Conservation (phyloP, 2,888 invertebrate species). For the Parnassius orleans region DNA sequence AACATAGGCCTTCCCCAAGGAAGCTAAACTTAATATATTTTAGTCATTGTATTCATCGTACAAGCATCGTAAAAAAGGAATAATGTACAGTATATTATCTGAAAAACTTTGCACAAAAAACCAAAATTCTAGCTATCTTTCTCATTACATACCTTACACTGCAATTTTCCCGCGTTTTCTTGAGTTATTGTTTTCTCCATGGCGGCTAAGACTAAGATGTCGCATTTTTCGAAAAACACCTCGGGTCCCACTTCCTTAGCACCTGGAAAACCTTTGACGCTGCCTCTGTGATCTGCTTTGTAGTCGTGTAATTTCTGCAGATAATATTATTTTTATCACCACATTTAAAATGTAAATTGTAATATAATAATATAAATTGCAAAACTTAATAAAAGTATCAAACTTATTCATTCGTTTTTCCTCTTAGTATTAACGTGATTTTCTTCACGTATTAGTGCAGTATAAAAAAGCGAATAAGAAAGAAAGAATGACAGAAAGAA, state of each 20-base stretch:
- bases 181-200: slow-evolving; percentile 87
- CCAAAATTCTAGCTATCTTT: too few species aligned
- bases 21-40: too few species aligned
- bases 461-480: too few species aligned
- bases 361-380: not conserved
- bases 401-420: not conserved
- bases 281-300: slow-evolving; percentile 73
- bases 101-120: not conserved
- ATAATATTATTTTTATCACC: not conserved
- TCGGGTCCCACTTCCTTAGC: slow-evolving; percentile 81
- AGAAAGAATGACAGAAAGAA: too few species aligned
- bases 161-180: slow-evolving; percentile 84
- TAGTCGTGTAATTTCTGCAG: slow-evolving; percentile 62
- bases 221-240: slow-evolving; percentile 86
- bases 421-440: too few species aligned
- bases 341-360: too few species aligned
- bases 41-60: too few species aligned
- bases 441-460: too few species aligned
- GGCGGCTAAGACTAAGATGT: slow-evolving; percentile 91
- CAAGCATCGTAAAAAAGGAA: too few species aligned
- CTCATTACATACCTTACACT: slow-evolving; percentile 82
- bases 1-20: too few species aligned
- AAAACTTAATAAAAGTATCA: not conserved
- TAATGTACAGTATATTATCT: too few species aligned
- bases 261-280: slow-evolving; percentile 84